Percentiles rank a stretch among this genome's conserved stretches.
Conservation (phyloP, 1,140 invertebrate genomes). For the Mactra quadrangularis region DNA sequence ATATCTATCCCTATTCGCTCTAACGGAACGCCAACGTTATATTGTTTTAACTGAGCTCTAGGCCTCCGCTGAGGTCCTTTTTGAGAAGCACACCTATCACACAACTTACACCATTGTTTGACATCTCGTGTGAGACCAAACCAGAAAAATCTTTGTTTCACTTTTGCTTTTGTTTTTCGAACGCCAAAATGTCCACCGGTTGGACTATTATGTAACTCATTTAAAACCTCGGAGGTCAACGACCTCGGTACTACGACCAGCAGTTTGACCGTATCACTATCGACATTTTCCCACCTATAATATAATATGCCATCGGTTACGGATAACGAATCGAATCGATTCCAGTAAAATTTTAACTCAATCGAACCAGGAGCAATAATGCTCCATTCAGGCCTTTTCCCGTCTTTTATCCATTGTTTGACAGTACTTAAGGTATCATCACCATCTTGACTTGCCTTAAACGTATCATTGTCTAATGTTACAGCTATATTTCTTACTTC, state of each 20-base stretch:
- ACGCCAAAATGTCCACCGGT: constrained; percentile 40
- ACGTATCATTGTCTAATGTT: too few species aligned
- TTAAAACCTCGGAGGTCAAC: background rate
- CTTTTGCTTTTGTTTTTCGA: background rate
- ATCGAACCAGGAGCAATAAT: too few species aligned
- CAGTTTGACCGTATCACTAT: background rate
- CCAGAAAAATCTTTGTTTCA: constrained; percentile 12
- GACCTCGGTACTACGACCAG: background rate
- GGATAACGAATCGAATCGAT: too few species aligned
- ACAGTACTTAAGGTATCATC: too few species aligned
- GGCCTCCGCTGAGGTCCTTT: constrained; percentile 4
- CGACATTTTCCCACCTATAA: background rate
- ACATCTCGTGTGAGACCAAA: constrained; percentile 16
- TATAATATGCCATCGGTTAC: constrained; percentile 28
- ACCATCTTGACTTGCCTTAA: too few species aligned
- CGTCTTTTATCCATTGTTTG: too few species aligned
- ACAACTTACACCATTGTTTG: constrained; percentile 20
- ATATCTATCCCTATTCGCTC: constrained; percentile 62
- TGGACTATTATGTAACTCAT: constrained; percentile 1
- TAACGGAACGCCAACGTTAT: constrained; percentile 53
- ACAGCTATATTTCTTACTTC: too few species aligned
- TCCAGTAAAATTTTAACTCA: too few species aligned
- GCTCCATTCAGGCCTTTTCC: too few species aligned
- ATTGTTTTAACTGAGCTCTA: constrained; percentile 38
- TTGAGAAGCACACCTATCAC: constrained; percentile 48